Percentiles rank a stretch among this genome's conserved stretches.
These are phyloP conservation scores for Megalonaias nervosa DNA, from an alignment of 1,140 invertebrate genomes.

Conservation along the genomic window DNA sequence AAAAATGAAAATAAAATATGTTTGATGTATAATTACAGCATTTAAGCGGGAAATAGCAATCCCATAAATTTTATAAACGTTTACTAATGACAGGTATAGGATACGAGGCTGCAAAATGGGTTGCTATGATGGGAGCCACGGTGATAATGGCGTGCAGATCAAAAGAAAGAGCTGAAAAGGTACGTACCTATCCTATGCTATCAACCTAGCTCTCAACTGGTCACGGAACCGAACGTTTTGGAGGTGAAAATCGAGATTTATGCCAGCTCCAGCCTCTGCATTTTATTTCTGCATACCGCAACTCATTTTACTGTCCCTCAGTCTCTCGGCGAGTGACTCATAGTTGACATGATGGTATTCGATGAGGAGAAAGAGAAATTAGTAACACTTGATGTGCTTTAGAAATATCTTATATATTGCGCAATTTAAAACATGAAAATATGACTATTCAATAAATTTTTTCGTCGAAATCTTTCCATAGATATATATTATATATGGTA, in stretches of 20 bases:
- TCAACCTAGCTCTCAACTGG: background rate
- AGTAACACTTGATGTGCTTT: no score
- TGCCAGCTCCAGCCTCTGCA: background rate
- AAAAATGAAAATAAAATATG: background rate
- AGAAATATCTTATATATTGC: no score
- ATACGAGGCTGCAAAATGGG: slow-evolving; percentile 33
- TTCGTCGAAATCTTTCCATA: no score
- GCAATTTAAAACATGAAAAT: no score
- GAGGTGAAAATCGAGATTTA: background rate
- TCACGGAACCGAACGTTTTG: background rate
- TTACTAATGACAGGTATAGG: slow-evolving; percentile 20
- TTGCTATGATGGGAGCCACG: slow-evolving; percentile 33
- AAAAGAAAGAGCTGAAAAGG: slow-evolving; percentile 22
- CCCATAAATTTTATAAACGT: no score
- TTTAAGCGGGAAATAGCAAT: background rate
- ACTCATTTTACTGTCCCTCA: no score
- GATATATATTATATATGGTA: no score
- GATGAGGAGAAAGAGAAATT: no score
- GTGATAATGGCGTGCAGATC: slow-evolving; percentile 38
- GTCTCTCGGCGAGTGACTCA: no score
- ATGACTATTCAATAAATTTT: no score
- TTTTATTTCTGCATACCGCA: background rate
- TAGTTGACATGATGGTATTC: no score
- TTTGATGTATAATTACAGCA: background rate
- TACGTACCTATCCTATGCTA: background rate